These are phyloP conservation scores for Pseudomyrmex dendroicus DNA, from an alignment of 1,140 invertebrate genomes.

Conservation along the genomic window DNA sequence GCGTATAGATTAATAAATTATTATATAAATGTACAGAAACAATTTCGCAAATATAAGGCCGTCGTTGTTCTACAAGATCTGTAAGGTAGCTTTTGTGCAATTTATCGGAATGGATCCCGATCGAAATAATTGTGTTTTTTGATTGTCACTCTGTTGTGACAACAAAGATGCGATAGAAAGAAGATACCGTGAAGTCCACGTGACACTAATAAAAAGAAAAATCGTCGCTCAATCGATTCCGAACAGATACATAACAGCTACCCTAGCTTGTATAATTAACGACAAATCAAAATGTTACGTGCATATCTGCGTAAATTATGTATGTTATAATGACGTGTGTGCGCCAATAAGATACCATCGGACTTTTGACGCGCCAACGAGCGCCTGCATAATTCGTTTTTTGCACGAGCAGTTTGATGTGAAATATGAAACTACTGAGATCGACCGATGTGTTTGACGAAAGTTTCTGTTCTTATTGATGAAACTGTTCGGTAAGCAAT, in stretches of 20 bases:
- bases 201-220: no score
- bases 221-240: no score
- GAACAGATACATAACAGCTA: neutral
- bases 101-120: no score
- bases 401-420: no score
- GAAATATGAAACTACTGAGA: neutral
- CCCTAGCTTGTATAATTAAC: neutral
- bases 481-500: neutral
- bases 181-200: no score
- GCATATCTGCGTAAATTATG: neutral
- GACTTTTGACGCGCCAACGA: neutral
- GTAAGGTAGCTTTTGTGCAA: no score
- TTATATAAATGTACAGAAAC: neutral
- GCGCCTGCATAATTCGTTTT: neutral
- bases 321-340: neutral
- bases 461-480: neutral
- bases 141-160: no score
- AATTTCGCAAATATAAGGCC: no score
- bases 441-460: neutral
- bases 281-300: slow-evolving; percentile 1
- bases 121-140: no score
- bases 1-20: no score
- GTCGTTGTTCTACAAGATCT: no score
- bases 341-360: neutral
- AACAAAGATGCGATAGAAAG: no score